A percentile compares a stretch with the other conserved stretches of the same genome.
Evolutionary conservation across 2,797 vertebrate species (phyloP).

Genomic region (Podargus strigoides): DNA sequence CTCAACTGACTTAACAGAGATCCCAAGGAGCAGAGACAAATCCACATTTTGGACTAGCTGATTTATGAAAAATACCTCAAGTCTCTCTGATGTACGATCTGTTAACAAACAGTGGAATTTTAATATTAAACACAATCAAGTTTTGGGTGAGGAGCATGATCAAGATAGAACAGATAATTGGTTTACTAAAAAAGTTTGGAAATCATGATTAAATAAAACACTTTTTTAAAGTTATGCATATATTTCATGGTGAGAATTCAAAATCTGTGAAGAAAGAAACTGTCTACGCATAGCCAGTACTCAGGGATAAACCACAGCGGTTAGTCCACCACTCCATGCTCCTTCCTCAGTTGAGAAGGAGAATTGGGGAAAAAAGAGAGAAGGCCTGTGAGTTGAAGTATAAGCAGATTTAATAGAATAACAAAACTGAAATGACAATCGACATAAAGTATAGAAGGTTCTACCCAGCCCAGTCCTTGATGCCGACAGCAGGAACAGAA

Average conservation of each 20-base stretch:
- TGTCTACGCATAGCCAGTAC: too few species aligned
- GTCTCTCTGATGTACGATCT: accelerated
- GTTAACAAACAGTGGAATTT: background rate
- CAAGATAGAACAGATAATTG: background rate
- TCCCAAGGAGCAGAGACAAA: background rate
- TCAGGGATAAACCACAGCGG: too few species aligned
- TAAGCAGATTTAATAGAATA: too few species aligned
- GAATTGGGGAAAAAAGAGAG: too few species aligned
- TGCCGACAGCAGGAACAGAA: too few species aligned
- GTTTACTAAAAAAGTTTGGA: background rate
- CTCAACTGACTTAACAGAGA: background rate
- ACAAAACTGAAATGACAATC: too few species aligned
- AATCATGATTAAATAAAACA: background rate
- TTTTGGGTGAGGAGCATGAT: background rate
- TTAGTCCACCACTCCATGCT: too few species aligned
- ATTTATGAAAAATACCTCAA: background rate
- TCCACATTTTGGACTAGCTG: background rate
- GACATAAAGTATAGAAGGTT: too few species aligned
- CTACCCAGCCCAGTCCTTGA: too few species aligned
- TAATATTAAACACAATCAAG: background rate
- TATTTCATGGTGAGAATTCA: background rate
- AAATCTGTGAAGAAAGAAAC: background rate
- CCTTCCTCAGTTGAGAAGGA: too few species aligned
- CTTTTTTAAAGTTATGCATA: background rate
- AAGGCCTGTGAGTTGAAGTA: too few species aligned